A percentile compares a stretch with the other conserved stretches of the same genome.
phyloP scores from a whole-genome alignment of 2,888 invertebrate genomes.

The Bombylius discolor region DNA sequence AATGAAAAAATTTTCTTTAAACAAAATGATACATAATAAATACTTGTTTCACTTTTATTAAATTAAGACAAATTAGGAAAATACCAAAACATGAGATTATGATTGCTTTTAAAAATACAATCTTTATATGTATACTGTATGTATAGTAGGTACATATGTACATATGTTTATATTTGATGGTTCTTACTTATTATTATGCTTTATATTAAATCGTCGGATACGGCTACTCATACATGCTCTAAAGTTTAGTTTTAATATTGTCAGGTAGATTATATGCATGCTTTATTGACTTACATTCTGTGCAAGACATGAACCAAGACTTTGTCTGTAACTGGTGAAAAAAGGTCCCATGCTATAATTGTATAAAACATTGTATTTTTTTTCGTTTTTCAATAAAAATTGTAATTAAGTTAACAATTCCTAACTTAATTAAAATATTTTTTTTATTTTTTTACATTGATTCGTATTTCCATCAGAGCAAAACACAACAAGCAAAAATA shows the following conservation, averaged over 20 bases:
- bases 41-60: constrained; percentile 28
- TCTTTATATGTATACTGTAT: no score
- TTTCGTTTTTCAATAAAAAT: background rate
- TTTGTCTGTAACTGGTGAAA: background rate
- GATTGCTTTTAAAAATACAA: background rate
- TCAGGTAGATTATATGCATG: no score
- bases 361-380: background rate
- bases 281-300: no score
- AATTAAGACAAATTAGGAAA: constrained; percentile 20
- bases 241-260: no score
- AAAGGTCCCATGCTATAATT: background rate
- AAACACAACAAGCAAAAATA: background rate
- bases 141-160: no score
- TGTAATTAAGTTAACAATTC: background rate
- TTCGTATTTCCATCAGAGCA: background rate
- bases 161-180: no score
- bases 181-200: no score
- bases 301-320: no score
- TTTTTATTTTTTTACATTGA: background rate
- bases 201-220: no score
- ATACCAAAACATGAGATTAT: background rate
- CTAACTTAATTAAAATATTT: constrained; percentile 1
- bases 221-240: no score
- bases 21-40: constrained; percentile 31
- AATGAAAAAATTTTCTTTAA: constrained; percentile 14